Base-by-base conservation (phyloP, 2,113 vertebrate genomes). In the Barbus barbus region DNA sequence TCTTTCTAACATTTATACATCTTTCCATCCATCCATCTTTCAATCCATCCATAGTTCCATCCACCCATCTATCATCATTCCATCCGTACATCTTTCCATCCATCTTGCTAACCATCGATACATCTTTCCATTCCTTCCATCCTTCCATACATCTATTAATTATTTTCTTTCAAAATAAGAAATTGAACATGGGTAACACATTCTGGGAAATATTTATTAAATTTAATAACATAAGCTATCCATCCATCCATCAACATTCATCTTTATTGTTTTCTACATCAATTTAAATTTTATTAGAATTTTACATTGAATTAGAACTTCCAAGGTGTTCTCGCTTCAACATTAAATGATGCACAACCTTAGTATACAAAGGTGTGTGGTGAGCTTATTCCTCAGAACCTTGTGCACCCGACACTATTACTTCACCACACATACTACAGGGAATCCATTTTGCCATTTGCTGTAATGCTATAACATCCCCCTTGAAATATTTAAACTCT, bases 401-500 rank as follows among this genome's bases (percentile, higher is more conserved):
- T 33, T 67, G 63, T 9, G 63, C 18, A 38, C 67, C 11, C 13
- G 38, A 46, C 38, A 73, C 38, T 13, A 73, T 44, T 73, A 46
- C 69, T 26, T 73, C 38, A 73, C 69, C n/a, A 9, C n/a, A 46
- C 12, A 46, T 46, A 26, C n/a, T 73, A 73, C 13, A 44, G 12
- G 69, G 69, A 44, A 46, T 73, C 69, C 41, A 46, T 73, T 73
- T 46, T 9, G 5, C 38, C n/a, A 46, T 44, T 41, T 44, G 46
- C 69, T 73, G 13, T 73, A 73, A 73, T 73, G 38, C 38, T 1
- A 20, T 73, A 44, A 73, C 69, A 73, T 73, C 9, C n/a, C 69
- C 38, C n/a, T 73, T 46, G 69, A 73, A 73, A 46, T 26, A 73
- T 73, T 46, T 46, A 73, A 73, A 44, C 69, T 44, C 13, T 44